Evolutionary conservation across 1,140 invertebrate genomes (phyloP).

Genomic region (Diploscapter pachys): DNA sequence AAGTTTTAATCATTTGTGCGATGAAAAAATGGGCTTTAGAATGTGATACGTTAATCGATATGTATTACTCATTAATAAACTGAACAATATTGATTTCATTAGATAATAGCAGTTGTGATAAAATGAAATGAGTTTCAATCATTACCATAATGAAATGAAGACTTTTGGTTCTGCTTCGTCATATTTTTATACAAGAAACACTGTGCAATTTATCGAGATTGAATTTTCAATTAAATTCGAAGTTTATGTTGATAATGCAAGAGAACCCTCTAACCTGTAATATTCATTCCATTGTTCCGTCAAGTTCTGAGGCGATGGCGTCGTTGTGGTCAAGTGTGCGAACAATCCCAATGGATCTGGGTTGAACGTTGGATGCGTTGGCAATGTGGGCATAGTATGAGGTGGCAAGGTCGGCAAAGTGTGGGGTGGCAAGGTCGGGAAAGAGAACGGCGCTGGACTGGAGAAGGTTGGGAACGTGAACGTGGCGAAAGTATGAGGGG

Average conservation of each 20-base stretch:
- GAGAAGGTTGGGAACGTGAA: slow-evolving; percentile 19
- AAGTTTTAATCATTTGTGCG: no score
- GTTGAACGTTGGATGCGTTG: slow-evolving; percentile 11
- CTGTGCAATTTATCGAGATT: not conserved
- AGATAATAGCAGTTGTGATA: no score
- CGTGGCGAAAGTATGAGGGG: slow-evolving; percentile 25
- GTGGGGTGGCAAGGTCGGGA: slow-evolving; percentile 25
- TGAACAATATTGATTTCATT: no score
- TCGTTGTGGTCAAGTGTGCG: not conserved
- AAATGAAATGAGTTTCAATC: no score
- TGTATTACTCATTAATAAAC: no score
- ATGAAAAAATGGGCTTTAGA: no score
- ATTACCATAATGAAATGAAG: no score
- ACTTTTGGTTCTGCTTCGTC: not conserved
- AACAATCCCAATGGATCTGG: slow-evolving; percentile 14
- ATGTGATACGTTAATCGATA: no score
- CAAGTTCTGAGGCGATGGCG: not conserved
- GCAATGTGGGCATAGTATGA: slow-evolving; percentile 19
- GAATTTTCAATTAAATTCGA: not conserved
- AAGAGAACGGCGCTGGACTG: slow-evolving; percentile 9
- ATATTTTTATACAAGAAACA: not conserved
- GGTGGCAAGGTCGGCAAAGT: slow-evolving; percentile 28
- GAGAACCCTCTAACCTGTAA: not conserved
- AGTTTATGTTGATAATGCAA: not conserved
- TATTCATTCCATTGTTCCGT: no score